A percentile compares a stretch with the other conserved stretches of the same genome.
Conservation (phyloP, 2,888 invertebrate genomes). For the Lasius platythorax region DNA sequence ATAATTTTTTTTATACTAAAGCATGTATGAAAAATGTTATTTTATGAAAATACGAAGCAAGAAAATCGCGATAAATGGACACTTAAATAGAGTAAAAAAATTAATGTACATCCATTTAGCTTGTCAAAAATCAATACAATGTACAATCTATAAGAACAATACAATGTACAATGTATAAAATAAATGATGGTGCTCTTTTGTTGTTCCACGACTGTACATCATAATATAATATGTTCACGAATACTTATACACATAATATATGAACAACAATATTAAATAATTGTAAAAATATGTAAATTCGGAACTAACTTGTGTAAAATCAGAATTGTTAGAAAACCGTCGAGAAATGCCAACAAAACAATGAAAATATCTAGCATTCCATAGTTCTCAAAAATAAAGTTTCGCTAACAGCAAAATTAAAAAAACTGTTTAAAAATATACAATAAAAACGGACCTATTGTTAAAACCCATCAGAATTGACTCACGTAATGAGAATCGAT, state of each 20-base stretch:
- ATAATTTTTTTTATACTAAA: constrained; percentile 26
- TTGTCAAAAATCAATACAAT: constrained; percentile 62
- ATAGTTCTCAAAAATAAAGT: neutral
- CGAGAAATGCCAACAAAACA: too few relatives aligned
- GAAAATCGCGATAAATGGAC: constrained; percentile 56
- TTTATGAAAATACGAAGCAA: constrained; percentile 30
- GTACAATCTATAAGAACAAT: constrained; percentile 63
- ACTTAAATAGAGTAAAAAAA: constrained; percentile 64
- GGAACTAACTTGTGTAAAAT: too few relatives aligned
- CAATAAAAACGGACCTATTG: too few relatives aligned
- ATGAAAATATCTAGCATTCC: neutral
- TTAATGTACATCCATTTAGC: constrained; percentile 67
- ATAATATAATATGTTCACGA: neutral
- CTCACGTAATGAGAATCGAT: too few relatives aligned
- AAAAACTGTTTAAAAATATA: too few relatives aligned
- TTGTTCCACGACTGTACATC: constrained; percentile 31
- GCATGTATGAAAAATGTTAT: constrained; percentile 7
- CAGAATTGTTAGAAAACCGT: too few relatives aligned
- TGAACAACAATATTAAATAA: constrained; percentile 7
- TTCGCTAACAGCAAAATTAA: too few relatives aligned
- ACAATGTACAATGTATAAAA: constrained; percentile 59
- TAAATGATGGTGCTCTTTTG: constrained; percentile 68
- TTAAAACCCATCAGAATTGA: too few relatives aligned
- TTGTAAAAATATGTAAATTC: neutral
- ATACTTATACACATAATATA: constrained; percentile 12